Conservation (phyloP, 2,113 vertebrate genomes). For the Mystacornis crossleyi region DNA sequence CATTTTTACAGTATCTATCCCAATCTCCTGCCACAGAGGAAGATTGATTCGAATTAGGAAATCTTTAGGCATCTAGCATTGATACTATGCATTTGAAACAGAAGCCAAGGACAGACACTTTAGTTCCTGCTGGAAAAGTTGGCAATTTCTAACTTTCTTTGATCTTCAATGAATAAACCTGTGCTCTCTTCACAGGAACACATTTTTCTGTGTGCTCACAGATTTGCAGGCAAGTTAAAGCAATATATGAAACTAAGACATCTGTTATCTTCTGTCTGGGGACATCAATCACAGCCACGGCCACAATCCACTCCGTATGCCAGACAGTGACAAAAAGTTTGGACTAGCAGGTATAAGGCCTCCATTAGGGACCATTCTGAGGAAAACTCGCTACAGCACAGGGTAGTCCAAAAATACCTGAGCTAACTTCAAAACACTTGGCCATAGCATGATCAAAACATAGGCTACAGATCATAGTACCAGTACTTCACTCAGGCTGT, state of each 20-base stretch:
- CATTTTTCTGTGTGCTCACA: neutral
- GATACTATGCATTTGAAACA: neutral
- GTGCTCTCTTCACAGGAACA: neutral
- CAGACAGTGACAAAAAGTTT: neutral
- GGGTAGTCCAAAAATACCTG: neutral
- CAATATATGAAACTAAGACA: neutral
- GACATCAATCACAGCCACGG: neutral
- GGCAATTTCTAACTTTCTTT: neutral
- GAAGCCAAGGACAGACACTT: neutral
- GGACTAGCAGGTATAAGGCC: neutral
- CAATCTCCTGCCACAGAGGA: neutral
- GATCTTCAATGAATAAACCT: neutral
- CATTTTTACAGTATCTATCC: neutral
- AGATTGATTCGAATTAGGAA: neutral
- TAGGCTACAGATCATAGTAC: neutral
- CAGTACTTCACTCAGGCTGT: neutral
- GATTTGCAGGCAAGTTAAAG: neutral
- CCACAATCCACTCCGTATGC: neutral
- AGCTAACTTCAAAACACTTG: neutral
- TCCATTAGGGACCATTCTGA: neutral
- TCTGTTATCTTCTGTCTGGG: neutral
- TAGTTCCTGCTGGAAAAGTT: neutral
- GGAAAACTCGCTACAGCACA: neutral
- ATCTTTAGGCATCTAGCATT: neutral
- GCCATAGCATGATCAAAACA: neutral